Conservation (phyloP, 2,797 vertebrate genomes). For the Rhinogobio ventralis region DNA sequence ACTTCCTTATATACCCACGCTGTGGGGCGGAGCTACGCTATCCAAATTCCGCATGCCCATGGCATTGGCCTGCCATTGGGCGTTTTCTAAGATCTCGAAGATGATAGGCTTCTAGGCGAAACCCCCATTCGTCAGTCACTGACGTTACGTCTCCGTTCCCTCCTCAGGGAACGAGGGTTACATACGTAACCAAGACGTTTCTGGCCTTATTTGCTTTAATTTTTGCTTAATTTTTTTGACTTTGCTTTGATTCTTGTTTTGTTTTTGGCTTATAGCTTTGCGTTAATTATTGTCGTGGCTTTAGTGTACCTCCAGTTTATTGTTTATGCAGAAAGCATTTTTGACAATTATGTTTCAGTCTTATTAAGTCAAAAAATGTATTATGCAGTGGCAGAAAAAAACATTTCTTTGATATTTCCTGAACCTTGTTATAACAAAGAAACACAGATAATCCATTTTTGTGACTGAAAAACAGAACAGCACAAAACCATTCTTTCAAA, state of each 20-base stretch:
- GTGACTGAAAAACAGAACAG: not conserved
- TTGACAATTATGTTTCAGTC: not conserved
- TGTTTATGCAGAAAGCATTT: not conserved
- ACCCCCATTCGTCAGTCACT: too few species aligned
- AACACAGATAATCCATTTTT: not conserved
- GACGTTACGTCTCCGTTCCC: too few species aligned
- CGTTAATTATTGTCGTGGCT: not conserved
- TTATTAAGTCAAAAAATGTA: not conserved
- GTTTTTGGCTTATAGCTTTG: not conserved
- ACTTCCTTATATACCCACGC: too few species aligned
- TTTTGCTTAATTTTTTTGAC: not conserved
- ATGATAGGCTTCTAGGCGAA: too few species aligned
- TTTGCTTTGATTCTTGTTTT: not conserved
- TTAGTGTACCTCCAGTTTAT: not conserved
- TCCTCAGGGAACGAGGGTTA: too few species aligned
- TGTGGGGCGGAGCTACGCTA: too few species aligned
- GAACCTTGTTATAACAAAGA: not conserved
- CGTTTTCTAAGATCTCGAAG: too few species aligned
- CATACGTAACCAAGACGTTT: too few species aligned
- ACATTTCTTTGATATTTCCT: not conserved
- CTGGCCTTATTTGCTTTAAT: not conserved
- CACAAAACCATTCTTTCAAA: constrained; percentile 21
- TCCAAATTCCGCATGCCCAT: too few species aligned
- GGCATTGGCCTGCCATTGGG: too few species aligned
- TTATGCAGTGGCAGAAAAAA: not conserved